Conservation (phyloP, 2,888 invertebrate species). For the Perizoma flavofasciatum region DNA sequence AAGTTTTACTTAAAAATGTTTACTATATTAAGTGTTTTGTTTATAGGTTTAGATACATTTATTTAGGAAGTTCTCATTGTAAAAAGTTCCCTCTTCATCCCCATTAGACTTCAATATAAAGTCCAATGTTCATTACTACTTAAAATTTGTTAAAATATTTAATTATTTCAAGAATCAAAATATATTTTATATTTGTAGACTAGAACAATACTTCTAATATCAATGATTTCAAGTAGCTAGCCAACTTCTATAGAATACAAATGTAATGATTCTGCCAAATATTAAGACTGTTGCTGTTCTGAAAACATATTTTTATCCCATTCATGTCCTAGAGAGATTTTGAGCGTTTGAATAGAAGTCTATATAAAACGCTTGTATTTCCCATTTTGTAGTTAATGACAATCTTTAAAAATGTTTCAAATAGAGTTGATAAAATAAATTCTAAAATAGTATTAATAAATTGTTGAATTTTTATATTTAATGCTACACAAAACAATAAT, state of each 20-base stretch:
- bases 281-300: conserved; percentile 39
- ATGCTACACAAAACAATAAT: conserved; percentile 62
- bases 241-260: conserved; percentile 3
- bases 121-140: too few relatives aligned
- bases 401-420: conserved; percentile 40
- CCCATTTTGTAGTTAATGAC: conserved; percentile 40
- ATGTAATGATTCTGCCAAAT: conserved; percentile 40
- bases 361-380: conserved; percentile 34
- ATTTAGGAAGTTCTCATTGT: conserved; percentile 25
- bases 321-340: conserved; percentile 34
- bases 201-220: too few relatives aligned
- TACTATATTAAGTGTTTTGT: conserved; percentile 34
- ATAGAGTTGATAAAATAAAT: conserved; percentile 43
- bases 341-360: conserved; percentile 38
- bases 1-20: conserved; percentile 31
- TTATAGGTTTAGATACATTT: conserved; percentile 33
- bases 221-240: too few relatives aligned
- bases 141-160: too few relatives aligned
- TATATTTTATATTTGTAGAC: too few relatives aligned
- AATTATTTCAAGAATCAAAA: too few relatives aligned
- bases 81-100: conserved; percentile 22
- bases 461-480: conserved; percentile 50
- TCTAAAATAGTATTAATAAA: conserved; percentile 43
- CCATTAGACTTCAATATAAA: conserved; percentile 10
- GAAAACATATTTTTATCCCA: conserved; percentile 32